These are phyloP conservation scores for Phytoseiulus persimilis DNA, from an alignment of 2,888 invertebrate genomes.

Conservation along the genomic window DNA sequence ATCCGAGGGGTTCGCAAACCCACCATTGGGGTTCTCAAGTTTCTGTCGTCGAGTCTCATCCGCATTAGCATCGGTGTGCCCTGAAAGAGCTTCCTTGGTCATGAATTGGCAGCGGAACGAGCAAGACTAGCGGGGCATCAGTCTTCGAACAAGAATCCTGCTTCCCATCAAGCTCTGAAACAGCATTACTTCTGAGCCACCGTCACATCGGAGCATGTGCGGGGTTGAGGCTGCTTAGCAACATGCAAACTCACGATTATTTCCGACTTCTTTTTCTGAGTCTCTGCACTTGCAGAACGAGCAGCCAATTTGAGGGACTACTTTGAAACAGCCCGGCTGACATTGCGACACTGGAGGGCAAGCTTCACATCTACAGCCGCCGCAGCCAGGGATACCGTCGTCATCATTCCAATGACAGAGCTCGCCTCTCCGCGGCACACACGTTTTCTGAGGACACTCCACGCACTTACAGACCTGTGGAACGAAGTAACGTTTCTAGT, in stretches of 20 bases:
- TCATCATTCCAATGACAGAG: constrained; percentile 25
- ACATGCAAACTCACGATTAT: neutral
- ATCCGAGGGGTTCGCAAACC: neutral
- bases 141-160: too few species aligned
- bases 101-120: too few species aligned
- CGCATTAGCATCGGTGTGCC: neutral
- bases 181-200: too few species aligned
- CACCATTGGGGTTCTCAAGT: neutral
- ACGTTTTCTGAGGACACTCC: neutral
- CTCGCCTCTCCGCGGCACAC: constrained; percentile 7
- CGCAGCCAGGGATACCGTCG: neutral
- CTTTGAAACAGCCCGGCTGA: neutral
- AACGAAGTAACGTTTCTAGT: neutral
- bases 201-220: too few species aligned
- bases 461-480: constrained; percentile 19
- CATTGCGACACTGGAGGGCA: neutral
- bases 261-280: neutral
- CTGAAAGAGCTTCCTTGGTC: neutral
- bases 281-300: constrained; percentile 25
- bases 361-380: neutral
- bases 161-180: too few species aligned
- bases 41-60: constrained; percentile 17
- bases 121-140: too few species aligned
- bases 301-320: neutral
- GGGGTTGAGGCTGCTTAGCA: too few species aligned